These are phyloP conservation scores for Rhingia rostrata DNA, from an alignment of 2,888 invertebrate genomes.

Conservation along the genomic window DNA sequence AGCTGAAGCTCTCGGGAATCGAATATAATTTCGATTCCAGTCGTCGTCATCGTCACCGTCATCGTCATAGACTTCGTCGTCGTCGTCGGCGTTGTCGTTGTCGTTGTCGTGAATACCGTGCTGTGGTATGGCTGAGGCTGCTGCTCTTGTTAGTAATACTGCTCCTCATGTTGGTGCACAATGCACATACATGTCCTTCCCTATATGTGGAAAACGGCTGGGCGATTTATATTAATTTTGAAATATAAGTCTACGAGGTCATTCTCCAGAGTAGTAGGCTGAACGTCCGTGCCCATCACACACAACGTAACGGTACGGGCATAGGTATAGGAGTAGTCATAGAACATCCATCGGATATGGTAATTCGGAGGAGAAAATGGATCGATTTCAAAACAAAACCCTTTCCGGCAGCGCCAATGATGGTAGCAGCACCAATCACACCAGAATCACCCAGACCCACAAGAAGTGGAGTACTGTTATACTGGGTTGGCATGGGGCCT, in stretches of 20 bases:
- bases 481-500: not conserved
- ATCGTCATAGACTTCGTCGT: not conserved
- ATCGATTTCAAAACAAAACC: constrained; percentile 74
- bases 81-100: constrained; percentile 5
- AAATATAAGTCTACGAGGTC: constrained; percentile 75
- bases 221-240: constrained; percentile 76
- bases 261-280: constrained; percentile 71
- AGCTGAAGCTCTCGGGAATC: constrained; percentile 72
- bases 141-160: constrained; percentile 39
- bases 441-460: constrained; percentile 65
- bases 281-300: constrained; percentile 43
- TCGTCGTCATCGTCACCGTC: constrained; percentile 31
- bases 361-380: constrained; percentile 74
- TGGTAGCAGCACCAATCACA: constrained; percentile 68
- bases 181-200: not conserved
- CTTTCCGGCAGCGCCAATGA: constrained; percentile 69
- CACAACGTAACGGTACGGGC: constrained; percentile 6
- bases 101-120: constrained; percentile 44
- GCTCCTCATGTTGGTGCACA: constrained; percentile 36
- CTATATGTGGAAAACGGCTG: constrained; percentile 42
- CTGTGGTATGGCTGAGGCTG: constrained; percentile 4
- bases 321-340: constrained; percentile 29
- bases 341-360: constrained; percentile 69
- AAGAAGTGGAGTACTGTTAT: constrained; percentile 35
- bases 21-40: constrained; percentile 71